Percentiles rank a stretch among this genome's conserved stretches.
These are phyloP conservation scores for Seriola rivoliana DNA, from an alignment of 2,113 vertebrate species.

Conservation along the genomic window DNA sequence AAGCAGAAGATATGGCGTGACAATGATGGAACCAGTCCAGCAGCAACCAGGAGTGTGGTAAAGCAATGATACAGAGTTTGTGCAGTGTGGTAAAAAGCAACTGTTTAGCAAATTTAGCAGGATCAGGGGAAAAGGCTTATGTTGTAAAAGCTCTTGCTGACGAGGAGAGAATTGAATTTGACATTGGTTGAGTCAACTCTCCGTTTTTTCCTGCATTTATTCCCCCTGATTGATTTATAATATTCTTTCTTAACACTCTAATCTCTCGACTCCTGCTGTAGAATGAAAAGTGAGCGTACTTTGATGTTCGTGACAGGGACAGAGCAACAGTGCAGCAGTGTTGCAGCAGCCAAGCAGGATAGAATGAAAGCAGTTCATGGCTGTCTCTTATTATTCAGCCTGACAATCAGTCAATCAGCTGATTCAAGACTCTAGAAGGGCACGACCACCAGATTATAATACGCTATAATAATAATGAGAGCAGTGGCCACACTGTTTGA, in stretches of 20 bases:
- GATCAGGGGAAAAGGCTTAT: constrained; percentile 28
- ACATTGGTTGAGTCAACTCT: constrained; percentile 6
- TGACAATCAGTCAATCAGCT: constrained; percentile 41
- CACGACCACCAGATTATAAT: constrained; percentile 60
- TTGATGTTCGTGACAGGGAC: constrained; percentile 7
- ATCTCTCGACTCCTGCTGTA: constrained; percentile 17
- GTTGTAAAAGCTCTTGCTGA: constrained; percentile 35
- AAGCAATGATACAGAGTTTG: constrained; percentile 39
- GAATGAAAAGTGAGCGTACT: background rate
- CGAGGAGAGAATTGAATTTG: constrained; percentile 16
- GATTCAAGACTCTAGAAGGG: constrained; percentile 28
- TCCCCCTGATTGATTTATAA: constrained; percentile 13
- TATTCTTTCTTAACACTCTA: constrained; percentile 12
- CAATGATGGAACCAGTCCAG: constrained; percentile 43
- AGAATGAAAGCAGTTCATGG: constrained; percentile 18
- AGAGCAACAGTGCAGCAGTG: background rate
- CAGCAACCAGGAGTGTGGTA: constrained; percentile 31
- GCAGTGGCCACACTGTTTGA: constrained; percentile 31
- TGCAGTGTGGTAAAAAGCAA: constrained; percentile 42
- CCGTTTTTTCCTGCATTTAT: background rate
- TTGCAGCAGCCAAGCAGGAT: background rate
- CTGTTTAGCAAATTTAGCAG: constrained; percentile 28
- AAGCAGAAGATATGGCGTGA: constrained; percentile 46
- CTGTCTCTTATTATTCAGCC: constrained; percentile 34
- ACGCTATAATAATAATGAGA: constrained; percentile 42